Evolutionary conservation across 2,888 invertebrate genomes (phyloP).

Genomic region (Limnephilus lunatus): DNA sequence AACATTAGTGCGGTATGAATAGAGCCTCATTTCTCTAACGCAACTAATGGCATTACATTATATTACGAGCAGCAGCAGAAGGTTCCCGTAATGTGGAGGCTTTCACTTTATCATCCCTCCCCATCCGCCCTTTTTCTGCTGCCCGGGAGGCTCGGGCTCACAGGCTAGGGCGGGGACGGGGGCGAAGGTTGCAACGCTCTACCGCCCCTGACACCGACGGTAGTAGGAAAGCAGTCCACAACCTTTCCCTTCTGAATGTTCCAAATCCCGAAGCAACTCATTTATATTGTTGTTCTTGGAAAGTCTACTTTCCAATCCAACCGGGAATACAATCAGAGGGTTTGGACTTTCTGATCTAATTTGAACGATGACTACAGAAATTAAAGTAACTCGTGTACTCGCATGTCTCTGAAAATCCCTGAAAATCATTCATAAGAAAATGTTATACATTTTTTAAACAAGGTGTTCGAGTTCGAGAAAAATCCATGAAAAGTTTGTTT

Average conservation of each 20-base stretch:
- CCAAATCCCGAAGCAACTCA: background rate
- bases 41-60: conserved; percentile 64
- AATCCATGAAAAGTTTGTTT: background rate
- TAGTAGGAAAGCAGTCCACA: background rate
- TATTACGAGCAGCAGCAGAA: conserved; percentile 56
- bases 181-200: conserved; percentile 34
- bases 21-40: conserved; percentile 56
- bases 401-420: too few relatives aligned
- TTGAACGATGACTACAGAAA: background rate
- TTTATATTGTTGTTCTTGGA: background rate
- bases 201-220: conserved; percentile 12
- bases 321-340: background rate
- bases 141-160: conserved; percentile 11
- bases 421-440: background rate
- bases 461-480: background rate
- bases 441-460: background rate
- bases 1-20: conserved; percentile 54
- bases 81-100: conserved; percentile 51
- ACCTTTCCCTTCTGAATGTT: background rate
- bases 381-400: background rate
- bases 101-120: conserved; percentile 40
- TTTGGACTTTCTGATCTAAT: background rate
- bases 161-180: background rate
- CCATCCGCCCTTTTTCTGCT: conserved; percentile 22
- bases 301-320: background rate